A percentile compares a stretch with the other conserved stretches of the same genome.
These are phyloP conservation scores for Salvelinus fontinalis DNA, from an alignment of 2,113 vertebrate genomes.

Conservation along the genomic window DNA sequence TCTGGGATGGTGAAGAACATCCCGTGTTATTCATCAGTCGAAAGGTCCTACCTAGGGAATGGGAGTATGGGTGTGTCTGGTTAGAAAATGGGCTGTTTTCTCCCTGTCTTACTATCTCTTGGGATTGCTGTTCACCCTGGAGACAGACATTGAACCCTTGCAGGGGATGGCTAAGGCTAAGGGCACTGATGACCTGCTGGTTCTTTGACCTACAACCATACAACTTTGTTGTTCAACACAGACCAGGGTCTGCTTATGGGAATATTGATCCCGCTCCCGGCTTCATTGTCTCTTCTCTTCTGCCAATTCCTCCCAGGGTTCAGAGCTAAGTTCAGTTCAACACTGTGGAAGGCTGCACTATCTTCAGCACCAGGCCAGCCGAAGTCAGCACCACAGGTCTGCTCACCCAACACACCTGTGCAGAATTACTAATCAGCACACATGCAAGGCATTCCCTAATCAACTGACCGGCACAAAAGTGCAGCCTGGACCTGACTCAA, in stretches of 20 bases:
- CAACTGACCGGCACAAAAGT: too few species aligned
- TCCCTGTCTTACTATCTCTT: neutral
- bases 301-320: too few species aligned
- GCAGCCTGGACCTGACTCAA: too few species aligned
- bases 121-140: neutral
- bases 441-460: too few species aligned
- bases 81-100: neutral
- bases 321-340: too few species aligned
- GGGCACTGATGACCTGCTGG: neutral
- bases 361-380: too few species aligned
- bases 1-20: neutral
- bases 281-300: too few species aligned
- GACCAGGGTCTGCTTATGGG: neutral
- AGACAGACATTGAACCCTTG: neutral
- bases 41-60: neutral
- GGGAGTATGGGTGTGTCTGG: neutral
- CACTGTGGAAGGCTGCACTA: too few species aligned
- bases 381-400: too few species aligned
- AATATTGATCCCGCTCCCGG: too few species aligned
- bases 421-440: too few species aligned
- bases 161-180: constrained; percentile 4
- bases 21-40: neutral
- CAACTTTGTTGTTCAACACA: neutral
- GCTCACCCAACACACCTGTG: too few species aligned
- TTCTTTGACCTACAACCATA: neutral